These are phyloP conservation scores for Gari tellinella DNA, from an alignment of 2,888 invertebrate species.

Conservation along the genomic window DNA sequence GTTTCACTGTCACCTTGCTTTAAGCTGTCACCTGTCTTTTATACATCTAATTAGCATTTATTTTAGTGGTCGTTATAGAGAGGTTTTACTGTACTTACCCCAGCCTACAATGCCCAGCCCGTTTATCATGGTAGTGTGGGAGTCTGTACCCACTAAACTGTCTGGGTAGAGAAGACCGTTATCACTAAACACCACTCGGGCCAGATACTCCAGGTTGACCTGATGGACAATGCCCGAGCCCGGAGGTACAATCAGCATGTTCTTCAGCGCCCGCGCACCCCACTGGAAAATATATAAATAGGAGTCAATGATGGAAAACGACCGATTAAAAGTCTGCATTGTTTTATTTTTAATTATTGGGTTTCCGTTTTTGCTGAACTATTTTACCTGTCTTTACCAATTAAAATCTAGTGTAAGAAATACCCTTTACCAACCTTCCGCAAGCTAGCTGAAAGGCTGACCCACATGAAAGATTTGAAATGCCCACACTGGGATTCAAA, in stretches of 20 bases:
- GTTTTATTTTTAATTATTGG: not conserved
- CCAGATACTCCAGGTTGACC: conserved; percentile 98
- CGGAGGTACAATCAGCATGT: conserved; percentile 98
- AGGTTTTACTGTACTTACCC: conserved; percentile 92
- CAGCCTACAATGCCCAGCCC: conserved; percentile 98
- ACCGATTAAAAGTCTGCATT: not conserved
- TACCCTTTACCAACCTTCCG: too few species aligned
- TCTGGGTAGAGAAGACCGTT: conserved; percentile 91
- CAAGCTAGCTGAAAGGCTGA: too few species aligned
- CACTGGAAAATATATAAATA: conserved; percentile 89
- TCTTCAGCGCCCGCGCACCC: conserved; percentile 97
- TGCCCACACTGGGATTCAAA: too few species aligned
- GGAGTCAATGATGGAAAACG: too few species aligned
- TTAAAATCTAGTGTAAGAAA: too few species aligned
- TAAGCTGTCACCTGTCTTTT: too few species aligned
- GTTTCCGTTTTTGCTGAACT: not conserved
- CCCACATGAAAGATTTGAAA: too few species aligned
- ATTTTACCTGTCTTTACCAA: too few species aligned
- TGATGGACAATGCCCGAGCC: conserved; percentile 99
- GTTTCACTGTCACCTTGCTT: too few species aligned
- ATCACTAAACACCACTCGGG: conserved; percentile 92
- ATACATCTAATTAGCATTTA: too few species aligned
- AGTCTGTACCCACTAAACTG: conserved; percentile 98
- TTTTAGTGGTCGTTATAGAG: too few species aligned
- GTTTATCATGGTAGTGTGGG: conserved; percentile 99